Percentiles rank a stretch among this genome's conserved stretches.
Evolutionary conservation across 2,113 vertebrate species (phyloP).

Genomic region (Limnothrissa miodon): DNA sequence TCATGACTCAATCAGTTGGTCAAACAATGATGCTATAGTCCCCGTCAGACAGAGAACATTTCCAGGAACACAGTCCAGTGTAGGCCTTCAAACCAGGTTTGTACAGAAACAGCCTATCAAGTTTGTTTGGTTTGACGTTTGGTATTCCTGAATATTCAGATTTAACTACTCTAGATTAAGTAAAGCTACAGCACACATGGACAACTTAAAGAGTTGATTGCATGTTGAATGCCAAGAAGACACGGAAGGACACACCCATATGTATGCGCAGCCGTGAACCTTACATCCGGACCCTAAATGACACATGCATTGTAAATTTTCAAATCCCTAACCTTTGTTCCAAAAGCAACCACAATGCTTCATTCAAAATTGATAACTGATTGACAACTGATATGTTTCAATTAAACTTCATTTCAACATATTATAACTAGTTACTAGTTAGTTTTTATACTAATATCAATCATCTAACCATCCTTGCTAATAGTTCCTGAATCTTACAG

Average conservation of each 20-base stretch:
- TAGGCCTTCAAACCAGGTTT: no score
- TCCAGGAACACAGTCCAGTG: no score
- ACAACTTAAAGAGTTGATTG: neutral
- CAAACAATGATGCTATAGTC: neutral
- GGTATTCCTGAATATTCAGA: no score
- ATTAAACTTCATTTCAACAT: neutral
- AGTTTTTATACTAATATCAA: neutral
- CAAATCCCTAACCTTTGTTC: conserved; percentile 33
- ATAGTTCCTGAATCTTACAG: neutral
- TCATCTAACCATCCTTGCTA: neutral
- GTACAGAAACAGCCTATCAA: no score
- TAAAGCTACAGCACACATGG: neutral
- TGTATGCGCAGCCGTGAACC: neutral
- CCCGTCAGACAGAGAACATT: no score
- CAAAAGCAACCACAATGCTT: neutral
- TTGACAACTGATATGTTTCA: neutral
- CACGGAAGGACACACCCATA: neutral
- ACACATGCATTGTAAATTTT: conserved; percentile 23
- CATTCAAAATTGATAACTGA: neutral
- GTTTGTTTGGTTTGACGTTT: no score
- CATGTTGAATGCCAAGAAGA: neutral
- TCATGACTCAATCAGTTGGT: neutral
- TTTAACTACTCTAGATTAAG: no score
- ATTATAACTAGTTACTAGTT: no score
- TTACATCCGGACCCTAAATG: neutral